Evolutionary conservation across 2,113 vertebrate species (phyloP).

Genomic region (Cervus canadensis): DNA sequence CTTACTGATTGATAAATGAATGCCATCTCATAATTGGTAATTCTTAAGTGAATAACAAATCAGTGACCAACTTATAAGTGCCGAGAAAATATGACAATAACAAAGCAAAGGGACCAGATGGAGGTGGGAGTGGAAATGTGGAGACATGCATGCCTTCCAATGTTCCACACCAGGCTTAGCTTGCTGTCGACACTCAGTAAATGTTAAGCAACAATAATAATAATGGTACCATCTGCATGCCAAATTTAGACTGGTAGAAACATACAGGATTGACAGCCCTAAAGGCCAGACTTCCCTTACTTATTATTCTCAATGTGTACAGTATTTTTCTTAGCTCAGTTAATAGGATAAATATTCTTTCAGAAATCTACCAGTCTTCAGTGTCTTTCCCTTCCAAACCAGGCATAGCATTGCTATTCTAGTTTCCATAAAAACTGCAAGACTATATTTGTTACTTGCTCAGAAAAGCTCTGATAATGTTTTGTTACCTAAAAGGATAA

Average conservation of each 20-base stretch:
- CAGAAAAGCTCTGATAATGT: background rate
- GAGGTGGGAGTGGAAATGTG: conserved; percentile 34
- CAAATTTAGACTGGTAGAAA: conserved; percentile 50
- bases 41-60: conserved; percentile 25
- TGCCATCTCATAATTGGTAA: background rate
- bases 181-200: conserved; percentile 9
- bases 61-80: conserved; percentile 7
- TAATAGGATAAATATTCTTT: conserved; percentile 38
- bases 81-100: conserved; percentile 28
- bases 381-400: background rate
- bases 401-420: background rate
- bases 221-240: conserved; percentile 45
- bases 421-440: background rate
- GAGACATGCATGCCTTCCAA: background rate
- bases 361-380: background rate
- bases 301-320: background rate
- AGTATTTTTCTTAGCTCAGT: conserved; percentile 3
- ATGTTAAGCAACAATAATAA: conserved; percentile 59
- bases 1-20: background rate
- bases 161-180: background rate
- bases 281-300: background rate
- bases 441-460: background rate
- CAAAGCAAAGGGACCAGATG: conserved; percentile 49
- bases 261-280: conserved; percentile 2
- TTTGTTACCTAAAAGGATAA: background rate